phyloP scores from a whole-genome alignment of 1,140 invertebrate genomes.

The Zaprionus gabonicus region DNA sequence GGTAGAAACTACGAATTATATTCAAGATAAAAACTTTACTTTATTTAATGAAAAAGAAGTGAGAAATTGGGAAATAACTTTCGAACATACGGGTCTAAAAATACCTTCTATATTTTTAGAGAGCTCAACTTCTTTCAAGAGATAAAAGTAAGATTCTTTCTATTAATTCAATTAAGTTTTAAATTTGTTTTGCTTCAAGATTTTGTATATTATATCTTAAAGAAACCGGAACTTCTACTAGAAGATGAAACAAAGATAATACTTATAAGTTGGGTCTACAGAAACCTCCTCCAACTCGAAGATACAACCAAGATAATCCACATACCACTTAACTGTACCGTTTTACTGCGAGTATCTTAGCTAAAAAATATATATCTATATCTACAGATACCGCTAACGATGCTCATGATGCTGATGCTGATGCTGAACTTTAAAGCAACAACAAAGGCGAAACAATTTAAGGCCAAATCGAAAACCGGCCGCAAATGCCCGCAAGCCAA shows the following conservation, averaged over 20 bases:
- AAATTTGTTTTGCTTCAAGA: not conserved
- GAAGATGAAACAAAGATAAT: rapidly evolving
- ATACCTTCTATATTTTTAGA: not conserved
- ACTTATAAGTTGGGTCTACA: not conserved
- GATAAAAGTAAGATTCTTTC: not conserved
- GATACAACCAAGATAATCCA: not conserved
- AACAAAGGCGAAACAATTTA: slow-evolving; percentile 37
- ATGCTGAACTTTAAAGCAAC: not conserved
- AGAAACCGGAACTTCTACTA: not conserved
- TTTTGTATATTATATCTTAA: not conserved
- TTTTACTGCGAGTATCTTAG: not conserved
- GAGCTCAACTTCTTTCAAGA: not conserved
- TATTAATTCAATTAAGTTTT: no score
- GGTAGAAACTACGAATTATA: not conserved
- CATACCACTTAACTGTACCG: not conserved
- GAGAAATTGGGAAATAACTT: not conserved
- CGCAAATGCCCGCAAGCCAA: slow-evolving; percentile 28
- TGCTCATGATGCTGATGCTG: not conserved
- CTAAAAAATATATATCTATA: not conserved
- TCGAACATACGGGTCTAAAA: no score
- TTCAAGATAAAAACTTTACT: not conserved
- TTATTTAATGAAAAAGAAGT: not conserved
- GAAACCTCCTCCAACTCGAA: no score
- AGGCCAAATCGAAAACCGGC: slow-evolving; percentile 47
- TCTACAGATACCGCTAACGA: not conserved